Evolutionary conservation across 1,140 invertebrate species (phyloP), one percentile per base, ranked within the genome.

Genomic region (Procambarus clarkii): DNA sequence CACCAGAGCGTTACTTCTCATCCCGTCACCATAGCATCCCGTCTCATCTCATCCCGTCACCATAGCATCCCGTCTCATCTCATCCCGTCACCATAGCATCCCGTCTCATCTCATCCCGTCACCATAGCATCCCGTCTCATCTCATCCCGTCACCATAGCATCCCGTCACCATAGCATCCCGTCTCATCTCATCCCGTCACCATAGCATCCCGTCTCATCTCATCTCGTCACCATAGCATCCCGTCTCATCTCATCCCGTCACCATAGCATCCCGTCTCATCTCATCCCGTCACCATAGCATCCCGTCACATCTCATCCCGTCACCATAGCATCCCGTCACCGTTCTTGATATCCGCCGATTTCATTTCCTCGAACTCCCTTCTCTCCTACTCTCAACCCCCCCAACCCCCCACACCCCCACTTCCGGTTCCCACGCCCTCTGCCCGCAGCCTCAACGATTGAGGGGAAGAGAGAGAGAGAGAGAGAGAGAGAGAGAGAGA

Each of bases 341-440:
- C 76, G 77, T 87, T 87, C 85, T 87, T 77, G 50, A 87, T 87
- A 60, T 87, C 85, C 85, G 85, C 24, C 85, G 76, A 44, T 64
- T 87, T 82, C 69, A 71, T 76, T 76, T 82, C 69, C 78, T 82
- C 21, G 21, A n/a, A 44, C 60, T 45, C 5, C 18, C 50, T 60
- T 58, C 86, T 64, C 77, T 60, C n/a, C n/a, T n/a, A n/a, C n/a
- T n/a, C n/a, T n/a, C n/a, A n/a, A n/a, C n/a, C n/a, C n/a, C n/a
- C n/a, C n/a, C n/a, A n/a, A n/a, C n/a, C n/a, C n/a, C n/a, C n/a
- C n/a, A 21, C 44, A 44, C 79, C 78, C 79, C 64, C 80, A 13
- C 80, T 83, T 77, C 80, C 80, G 79, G 79, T 83, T 89, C 87
- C 58, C 79, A 76, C 79, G 78, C 87, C 69, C 79, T 76, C 69